Evolutionary conservation across 1,140 invertebrate species (phyloP).

Genomic region (Varroa destructor): DNA sequence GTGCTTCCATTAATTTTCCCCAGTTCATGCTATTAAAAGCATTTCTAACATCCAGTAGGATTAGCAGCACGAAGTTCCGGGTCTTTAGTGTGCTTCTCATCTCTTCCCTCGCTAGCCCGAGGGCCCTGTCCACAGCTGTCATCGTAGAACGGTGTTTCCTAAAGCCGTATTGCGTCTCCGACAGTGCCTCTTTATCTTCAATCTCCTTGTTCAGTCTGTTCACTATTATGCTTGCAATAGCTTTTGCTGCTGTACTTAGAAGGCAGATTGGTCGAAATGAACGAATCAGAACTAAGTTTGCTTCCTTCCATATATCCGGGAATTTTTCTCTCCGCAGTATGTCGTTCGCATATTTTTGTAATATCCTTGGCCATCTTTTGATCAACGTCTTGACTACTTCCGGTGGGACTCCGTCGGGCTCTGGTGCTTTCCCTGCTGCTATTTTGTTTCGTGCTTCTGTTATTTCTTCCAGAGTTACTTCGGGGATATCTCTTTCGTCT

Average conservation of each 20-base stretch:
- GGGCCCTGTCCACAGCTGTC: neutral
- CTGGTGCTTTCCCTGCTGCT: neutral
- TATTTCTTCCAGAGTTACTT: neutral
- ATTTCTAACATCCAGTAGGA: constrained; percentile 1
- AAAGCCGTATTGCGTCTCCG: constrained; percentile 1
- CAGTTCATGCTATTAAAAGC: neutral
- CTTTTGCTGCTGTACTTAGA: neutral
- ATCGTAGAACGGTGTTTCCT: neutral
- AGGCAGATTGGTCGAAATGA: neutral
- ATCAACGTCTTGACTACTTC: neutral
- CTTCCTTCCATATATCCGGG: neutral
- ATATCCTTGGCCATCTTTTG: neutral
- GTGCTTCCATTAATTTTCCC: neutral
- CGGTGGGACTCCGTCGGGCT: neutral
- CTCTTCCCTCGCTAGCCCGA: neutral
- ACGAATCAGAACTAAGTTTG: neutral
- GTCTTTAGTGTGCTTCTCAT: neutral
- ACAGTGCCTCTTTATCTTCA: neutral
- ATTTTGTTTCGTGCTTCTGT: neutral
- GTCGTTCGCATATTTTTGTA: neutral
- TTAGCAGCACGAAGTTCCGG: neutral
- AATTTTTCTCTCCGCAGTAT: neutral
- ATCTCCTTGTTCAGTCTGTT: neutral
- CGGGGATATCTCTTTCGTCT: neutral
- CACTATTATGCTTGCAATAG: neutral